phyloP scores from a whole-genome alignment of 2,113 vertebrate genomes.

The Spizaetus ornatus region DNA sequence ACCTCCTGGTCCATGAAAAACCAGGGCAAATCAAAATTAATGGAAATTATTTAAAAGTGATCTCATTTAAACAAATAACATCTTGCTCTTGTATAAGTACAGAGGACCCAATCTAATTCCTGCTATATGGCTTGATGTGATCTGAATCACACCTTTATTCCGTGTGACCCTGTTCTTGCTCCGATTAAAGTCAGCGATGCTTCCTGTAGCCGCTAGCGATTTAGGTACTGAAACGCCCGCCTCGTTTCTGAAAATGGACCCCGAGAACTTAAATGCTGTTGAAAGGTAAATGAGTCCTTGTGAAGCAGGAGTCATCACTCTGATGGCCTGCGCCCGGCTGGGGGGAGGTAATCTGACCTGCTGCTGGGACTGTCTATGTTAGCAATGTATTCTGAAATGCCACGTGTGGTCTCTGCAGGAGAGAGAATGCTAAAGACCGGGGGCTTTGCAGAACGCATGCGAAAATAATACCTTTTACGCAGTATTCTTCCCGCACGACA shows the following conservation, averaged over 20 bases:
- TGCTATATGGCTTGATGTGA: not conserved
- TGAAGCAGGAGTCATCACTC: slow-evolving; percentile 4
- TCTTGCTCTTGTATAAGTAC: not conserved
- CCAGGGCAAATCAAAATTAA: not conserved
- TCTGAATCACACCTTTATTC: not conserved
- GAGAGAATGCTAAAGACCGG: not conserved
- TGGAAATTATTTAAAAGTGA: not conserved
- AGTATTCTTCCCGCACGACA: not conserved
- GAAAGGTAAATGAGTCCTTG: not conserved
- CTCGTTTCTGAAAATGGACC: not conserved
- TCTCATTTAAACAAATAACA: not conserved
- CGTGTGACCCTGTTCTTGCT: not conserved
- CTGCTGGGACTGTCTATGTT: not conserved
- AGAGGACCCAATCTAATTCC: not conserved
- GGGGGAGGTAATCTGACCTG: not conserved
- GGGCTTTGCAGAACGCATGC: not conserved
- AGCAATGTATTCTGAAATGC: not conserved
- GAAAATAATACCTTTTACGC: not conserved
- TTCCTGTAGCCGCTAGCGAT: not conserved
- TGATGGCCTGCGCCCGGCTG: not conserved
- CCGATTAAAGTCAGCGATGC: not conserved
- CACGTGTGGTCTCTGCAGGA: not conserved
- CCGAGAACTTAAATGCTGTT: not conserved
- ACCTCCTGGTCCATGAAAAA: not conserved
- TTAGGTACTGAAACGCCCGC: not conserved